Base-by-base conservation (phyloP, 2,797 vertebrate genomes). In the Acanthornis magna region DNA sequence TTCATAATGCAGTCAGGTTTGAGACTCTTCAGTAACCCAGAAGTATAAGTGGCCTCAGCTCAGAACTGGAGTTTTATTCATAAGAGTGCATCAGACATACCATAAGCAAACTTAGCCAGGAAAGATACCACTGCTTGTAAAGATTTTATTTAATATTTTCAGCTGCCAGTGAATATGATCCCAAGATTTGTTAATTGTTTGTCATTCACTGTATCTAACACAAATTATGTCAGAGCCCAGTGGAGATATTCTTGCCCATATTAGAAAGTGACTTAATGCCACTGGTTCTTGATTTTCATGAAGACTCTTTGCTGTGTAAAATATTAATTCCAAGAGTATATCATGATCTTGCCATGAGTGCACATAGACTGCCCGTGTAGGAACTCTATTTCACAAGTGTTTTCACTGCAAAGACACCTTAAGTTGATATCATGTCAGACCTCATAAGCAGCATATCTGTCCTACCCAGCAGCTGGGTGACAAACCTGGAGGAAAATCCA, bases 331-430 rank as follows among this genome's bases (percentile, higher is more conserved):
- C 26, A 54, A 58, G 38, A 51, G 11, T 27, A 12, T 30, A 61
- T 32, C 11, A 11, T 10, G 12, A 26, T 71, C 57, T 72, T 5
- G 0, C 47, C 72, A 22, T 68, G 19, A 10, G 3, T 42, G 7
- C 11, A 29, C 6, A 22, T 4, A 54, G 53, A 29, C 32, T 71
- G 74, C 29, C 3, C 19, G 19, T 2, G 2, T 3, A 45, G 32
- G 66, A 74, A 9, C 38, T 20, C 21, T 1, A 0, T 32, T 36
- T 85, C 25, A 13, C 23, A 21, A 55, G 20, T 5, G 3, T 51
- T 89, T 78, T 38, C 34, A 12, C 36, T 53, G n/a, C 11, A 29
- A 60, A 82, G 55, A 87, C 83, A 85, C 55, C 70, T 93, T 85
- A 55, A 20, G 38, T 20, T 72, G 68, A 54, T 68, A 36, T 9